Percentiles rank a stretch among this genome's conserved stretches.
phyloP scores from a whole-genome alignment of 2,888 invertebrate species.

The Vesta saturnalis region DNA sequence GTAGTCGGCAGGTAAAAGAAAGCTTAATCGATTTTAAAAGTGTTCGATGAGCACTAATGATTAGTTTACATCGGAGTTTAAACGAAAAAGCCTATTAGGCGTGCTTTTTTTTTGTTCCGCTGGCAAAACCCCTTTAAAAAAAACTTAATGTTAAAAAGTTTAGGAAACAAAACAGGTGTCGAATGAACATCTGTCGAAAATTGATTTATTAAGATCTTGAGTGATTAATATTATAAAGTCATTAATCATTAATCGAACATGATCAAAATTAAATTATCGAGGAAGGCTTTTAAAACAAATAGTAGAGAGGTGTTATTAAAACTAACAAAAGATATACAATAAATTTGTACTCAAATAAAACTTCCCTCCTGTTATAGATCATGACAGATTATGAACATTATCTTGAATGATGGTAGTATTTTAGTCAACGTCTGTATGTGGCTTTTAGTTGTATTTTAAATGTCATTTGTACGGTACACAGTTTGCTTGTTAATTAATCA shows the following conservation, averaged over 20 bases:
- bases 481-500: slow-evolving; percentile 44
- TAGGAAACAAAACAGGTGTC: slow-evolving; percentile 36
- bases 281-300: slow-evolving; percentile 25
- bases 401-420: slow-evolving; percentile 56
- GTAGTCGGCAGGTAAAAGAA: slow-evolving; percentile 53
- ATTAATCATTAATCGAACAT: slow-evolving; percentile 29
- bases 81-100: slow-evolving; percentile 50
- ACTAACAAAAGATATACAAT: slow-evolving; percentile 9
- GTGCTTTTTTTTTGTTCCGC: slow-evolving; percentile 38
- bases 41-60: slow-evolving; percentile 55
- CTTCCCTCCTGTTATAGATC: slow-evolving; percentile 34
- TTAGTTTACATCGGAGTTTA: slow-evolving; percentile 45
- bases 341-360: slow-evolving; percentile 27
- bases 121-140: slow-evolving; percentile 40
- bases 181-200: slow-evolving; percentile 32
- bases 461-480: slow-evolving; percentile 51
- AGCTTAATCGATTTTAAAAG: slow-evolving; percentile 55
- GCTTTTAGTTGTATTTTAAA: slow-evolving; percentile 54
- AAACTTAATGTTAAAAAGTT: slow-evolving; percentile 21
- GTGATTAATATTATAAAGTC: slow-evolving; percentile 34
- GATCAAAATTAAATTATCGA: slow-evolving; percentile 32
- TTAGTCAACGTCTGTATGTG: slow-evolving; percentile 57
- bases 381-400: slow-evolving; percentile 50
- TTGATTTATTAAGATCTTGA: slow-evolving; percentile 38
- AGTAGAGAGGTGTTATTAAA: slow-evolving; percentile 17